These are phyloP conservation scores for Triplophysa dalaica DNA, from an alignment of 2,113 vertebrate species.

Conservation along the genomic window DNA sequence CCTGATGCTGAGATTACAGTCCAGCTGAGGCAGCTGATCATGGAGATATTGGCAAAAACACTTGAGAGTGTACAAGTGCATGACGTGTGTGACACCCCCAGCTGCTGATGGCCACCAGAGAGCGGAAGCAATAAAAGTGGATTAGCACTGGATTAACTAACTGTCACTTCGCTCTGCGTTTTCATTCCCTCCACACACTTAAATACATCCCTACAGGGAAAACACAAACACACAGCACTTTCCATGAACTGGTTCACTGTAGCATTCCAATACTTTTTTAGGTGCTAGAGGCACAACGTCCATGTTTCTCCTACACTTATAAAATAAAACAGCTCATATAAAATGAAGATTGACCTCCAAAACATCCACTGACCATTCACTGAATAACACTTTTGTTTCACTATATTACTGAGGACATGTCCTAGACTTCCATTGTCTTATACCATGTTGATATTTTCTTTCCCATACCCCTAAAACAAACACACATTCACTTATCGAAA, in stretches of 20 bases:
- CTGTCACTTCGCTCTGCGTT: slow-evolving; percentile 36
- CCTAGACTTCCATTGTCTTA: too few species aligned
- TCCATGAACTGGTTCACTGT: background rate
- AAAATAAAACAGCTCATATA: too few species aligned
- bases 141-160: slow-evolving; percentile 62
- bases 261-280: too few species aligned
- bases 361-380: too few species aligned
- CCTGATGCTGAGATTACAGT: slow-evolving; percentile 9
- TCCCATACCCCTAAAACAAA: background rate
- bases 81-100: slow-evolving; percentile 19
- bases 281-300: too few species aligned
- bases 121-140: slow-evolving; percentile 55
- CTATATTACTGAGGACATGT: too few species aligned
- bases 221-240: slow-evolving; percentile 5
- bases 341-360: too few species aligned
- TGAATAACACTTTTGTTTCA: too few species aligned
- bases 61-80: background rate
- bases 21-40: slow-evolving; percentile 1
- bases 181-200: slow-evolving; percentile 29
- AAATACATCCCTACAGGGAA: slow-evolving; percentile 24
- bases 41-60: background rate
- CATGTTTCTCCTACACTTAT: too few species aligned
- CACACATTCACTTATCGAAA: background rate
- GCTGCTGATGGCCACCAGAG: slow-evolving; percentile 36
- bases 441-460: too few species aligned